Percentiles rank a stretch among this genome's conserved stretches.
phyloP scores from a whole-genome alignment of 2,113 vertebrate species.

The Gallinago paraguaiae region DNA sequence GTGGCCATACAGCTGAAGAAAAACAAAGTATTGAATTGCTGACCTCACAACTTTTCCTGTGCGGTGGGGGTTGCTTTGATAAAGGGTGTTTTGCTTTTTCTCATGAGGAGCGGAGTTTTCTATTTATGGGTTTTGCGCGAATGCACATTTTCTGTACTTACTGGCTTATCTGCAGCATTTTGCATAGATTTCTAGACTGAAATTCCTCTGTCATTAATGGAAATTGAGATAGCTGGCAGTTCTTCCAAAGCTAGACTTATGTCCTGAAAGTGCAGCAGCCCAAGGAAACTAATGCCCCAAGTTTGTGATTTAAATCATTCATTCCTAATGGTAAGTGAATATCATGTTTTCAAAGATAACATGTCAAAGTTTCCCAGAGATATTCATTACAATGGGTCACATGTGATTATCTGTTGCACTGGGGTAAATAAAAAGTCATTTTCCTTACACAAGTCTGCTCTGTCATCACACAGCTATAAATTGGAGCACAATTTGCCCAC shows the following conservation, averaged over 20 bases:
- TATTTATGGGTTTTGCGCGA: neutral
- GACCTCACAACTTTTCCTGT: neutral
- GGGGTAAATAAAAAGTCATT: neutral
- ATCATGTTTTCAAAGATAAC: constrained; percentile 32
- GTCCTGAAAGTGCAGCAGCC: neutral
- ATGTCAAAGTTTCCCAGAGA: neutral
- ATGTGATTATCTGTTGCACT: neutral
- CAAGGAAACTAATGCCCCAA: neutral
- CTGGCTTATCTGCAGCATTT: neutral
- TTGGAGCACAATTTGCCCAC: neutral
- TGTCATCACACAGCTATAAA: neutral
- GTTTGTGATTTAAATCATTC: neutral
- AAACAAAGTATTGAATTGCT: constrained; percentile 41
- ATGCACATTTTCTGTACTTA: neutral
- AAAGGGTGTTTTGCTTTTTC: neutral
- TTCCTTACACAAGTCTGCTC: neutral
- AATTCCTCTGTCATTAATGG: neutral
- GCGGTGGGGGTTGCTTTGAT: neutral
- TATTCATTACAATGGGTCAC: constrained; percentile 8
- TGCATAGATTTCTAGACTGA: neutral
- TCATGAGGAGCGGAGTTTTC: neutral
- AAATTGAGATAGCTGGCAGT: constrained; percentile 1
- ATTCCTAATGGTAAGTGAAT: neutral
- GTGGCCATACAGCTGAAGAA: neutral
- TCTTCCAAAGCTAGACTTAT: neutral